Evolutionary conservation across 2,113 vertebrate genomes (phyloP).

Genomic region (Anas platyrhynchos): DNA sequence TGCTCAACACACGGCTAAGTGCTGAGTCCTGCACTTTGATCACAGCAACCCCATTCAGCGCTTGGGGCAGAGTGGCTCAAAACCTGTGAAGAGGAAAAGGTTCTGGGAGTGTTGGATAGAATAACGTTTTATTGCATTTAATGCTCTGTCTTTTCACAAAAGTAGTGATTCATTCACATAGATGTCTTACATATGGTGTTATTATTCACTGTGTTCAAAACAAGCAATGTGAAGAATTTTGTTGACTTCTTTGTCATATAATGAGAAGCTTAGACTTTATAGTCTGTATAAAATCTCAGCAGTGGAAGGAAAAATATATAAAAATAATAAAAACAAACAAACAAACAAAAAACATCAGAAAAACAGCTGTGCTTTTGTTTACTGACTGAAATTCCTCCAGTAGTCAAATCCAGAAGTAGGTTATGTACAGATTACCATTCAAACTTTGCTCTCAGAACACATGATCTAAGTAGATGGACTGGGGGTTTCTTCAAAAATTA

Average conservation of each 20-base stretch:
- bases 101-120: neutral
- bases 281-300: neutral
- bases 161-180: neutral
- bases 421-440: neutral
- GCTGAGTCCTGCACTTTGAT: too few relatives aligned
- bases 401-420: neutral
- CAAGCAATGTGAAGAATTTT: rapidly evolving
- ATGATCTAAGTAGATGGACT: neutral
- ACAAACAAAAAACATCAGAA: neutral
- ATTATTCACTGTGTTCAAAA: neutral
- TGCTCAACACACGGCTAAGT: too few relatives aligned
- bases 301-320: neutral
- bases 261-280: neutral
- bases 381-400: neutral
- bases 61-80: too few relatives aligned
- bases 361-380: neutral
- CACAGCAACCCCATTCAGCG: too few relatives aligned
- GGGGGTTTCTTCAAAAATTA: neutral
- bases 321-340: neutral
- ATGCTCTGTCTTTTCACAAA: neutral
- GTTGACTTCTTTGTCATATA: neutral
- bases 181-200: neutral
- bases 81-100: too few relatives aligned
- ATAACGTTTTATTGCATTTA: neutral
- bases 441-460: neutral